Evolutionary conservation across 1,140 invertebrate genomes (phyloP), one percentile per base, ranked within the genome.

Genomic region (Triops cancriformis): DNA sequence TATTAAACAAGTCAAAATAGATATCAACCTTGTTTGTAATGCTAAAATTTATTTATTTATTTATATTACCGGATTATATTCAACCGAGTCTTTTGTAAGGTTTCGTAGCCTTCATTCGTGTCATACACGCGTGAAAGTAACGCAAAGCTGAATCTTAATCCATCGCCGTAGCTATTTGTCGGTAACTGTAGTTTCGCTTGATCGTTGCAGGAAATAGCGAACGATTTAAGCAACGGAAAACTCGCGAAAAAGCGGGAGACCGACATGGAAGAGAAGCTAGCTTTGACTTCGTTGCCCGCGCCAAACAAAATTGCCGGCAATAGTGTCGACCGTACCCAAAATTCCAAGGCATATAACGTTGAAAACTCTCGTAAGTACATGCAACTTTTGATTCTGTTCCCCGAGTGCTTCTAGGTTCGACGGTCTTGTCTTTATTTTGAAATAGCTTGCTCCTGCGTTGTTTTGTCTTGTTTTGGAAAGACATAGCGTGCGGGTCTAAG

Each of bases 201-300:
- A 37, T 37, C 14, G 14, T 1, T 80, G 78, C 74, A 81, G 80
- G 78, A 78, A 80, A 76, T 45, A 37, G 27, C 27, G 45, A 41
- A 26, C 6, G 76, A 26, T 6, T 26, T 64, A 26, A 23, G 72
- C 45, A 31, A 23, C 18, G 18, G 23, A 45, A 26, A 77, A 23
- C n/a, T 23, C n/a, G 72, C 18, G 26, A 26, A 73, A 26, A 74
- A 18, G 11, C 43, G n/a, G 18, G 42, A 37, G 12, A 0, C 72
- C 28, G 73, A 76, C 31, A 28, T n/a, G n/a, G 64, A 37, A 12
- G 72, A 26, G 0, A 28, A 78, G 26, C 73, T 27, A 51, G 64
- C 72, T 9, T 14, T 64, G 23, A 23, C 51, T 23, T 23, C 23
- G 5, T 23, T 64, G 1, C 2, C 51, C 6, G 51, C 14, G 10